Conservation (phyloP, 2,113 vertebrate genomes). For the Canis aureus region DNA sequence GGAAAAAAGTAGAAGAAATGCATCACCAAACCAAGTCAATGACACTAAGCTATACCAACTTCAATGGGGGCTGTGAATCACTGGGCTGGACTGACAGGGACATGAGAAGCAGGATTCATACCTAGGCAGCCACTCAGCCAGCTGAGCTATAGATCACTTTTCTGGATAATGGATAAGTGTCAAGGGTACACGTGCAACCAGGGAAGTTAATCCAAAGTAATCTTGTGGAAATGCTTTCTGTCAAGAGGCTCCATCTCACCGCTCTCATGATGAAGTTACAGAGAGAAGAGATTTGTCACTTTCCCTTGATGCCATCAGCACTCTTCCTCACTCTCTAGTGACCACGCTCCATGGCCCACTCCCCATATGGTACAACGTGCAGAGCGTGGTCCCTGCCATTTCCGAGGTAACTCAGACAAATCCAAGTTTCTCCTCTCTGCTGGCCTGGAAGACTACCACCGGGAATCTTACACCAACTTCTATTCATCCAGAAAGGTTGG, state of each 20-base stretch:
- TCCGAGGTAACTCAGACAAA: neutral
- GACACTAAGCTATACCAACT: neutral
- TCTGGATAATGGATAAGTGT: neutral
- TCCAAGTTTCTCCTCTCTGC: neutral
- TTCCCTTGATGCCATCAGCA: neutral
- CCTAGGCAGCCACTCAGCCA: neutral
- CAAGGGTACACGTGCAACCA: neutral
- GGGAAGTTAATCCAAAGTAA: conserved; percentile 25
- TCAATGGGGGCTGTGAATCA: neutral
- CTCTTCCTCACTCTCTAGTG: neutral
- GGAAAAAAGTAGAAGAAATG: neutral
- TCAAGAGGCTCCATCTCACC: neutral
- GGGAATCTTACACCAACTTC: conserved; percentile 11
- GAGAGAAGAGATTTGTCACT: neutral
- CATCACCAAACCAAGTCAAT: neutral
- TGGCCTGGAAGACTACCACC: conserved; percentile 28
- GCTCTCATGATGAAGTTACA: neutral
- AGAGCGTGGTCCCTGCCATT: neutral
- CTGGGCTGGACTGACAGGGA: neutral
- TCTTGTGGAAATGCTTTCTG: conserved; percentile 30
- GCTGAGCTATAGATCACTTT: neutral
- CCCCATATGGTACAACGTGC: accelerated
- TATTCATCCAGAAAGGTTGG: neutral
- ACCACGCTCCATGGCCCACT: neutral
- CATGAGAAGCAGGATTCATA: conserved; percentile 53